Percentiles rank a stretch among this genome's conserved stretches.
These are phyloP conservation scores for Biston stratarius DNA, from an alignment of 2,888 invertebrate species.

Conservation along the genomic window DNA sequence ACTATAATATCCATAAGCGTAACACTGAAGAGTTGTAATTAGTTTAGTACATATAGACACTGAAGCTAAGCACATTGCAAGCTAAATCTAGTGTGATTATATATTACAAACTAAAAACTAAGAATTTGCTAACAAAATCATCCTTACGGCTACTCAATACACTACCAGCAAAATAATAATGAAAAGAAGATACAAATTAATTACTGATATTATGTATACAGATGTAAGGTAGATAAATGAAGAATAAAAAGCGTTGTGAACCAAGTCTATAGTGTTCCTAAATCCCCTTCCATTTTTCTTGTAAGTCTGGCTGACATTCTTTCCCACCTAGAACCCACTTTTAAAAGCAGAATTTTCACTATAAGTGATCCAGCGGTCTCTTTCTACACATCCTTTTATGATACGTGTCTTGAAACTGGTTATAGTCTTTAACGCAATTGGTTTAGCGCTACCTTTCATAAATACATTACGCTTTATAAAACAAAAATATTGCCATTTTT, in stretches of 20 bases:
- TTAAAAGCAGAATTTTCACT: background rate
- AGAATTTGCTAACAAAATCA: background rate
- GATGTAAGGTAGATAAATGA: background rate
- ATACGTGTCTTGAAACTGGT: no score
- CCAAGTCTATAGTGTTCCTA: conserved; percentile 7
- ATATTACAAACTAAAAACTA: background rate
- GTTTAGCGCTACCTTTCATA: no score
- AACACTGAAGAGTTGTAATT: background rate
- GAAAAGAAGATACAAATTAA: background rate
- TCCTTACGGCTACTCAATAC: background rate
- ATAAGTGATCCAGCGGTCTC: no score
- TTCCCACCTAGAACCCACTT: background rate
- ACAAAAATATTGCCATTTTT: no score
- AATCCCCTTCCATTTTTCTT: background rate
- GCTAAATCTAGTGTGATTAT: conserved; percentile 16
- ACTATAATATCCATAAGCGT: background rate
- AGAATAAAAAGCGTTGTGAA: conserved; percentile 8
- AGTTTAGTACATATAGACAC: background rate
- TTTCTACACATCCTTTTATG: no score
- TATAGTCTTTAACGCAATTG: no score
- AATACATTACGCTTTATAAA: no score
- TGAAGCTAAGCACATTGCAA: conserved; percentile 30
- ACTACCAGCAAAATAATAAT: conserved; percentile 1
- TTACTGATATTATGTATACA: background rate
- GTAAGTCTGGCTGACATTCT: background rate